A percentile compares a stretch with the other conserved stretches of the same genome.
These are phyloP conservation scores for Scaptomyza cyrtandrae DNA, from an alignment of 2,888 invertebrate genomes.

Conservation along the genomic window DNA sequence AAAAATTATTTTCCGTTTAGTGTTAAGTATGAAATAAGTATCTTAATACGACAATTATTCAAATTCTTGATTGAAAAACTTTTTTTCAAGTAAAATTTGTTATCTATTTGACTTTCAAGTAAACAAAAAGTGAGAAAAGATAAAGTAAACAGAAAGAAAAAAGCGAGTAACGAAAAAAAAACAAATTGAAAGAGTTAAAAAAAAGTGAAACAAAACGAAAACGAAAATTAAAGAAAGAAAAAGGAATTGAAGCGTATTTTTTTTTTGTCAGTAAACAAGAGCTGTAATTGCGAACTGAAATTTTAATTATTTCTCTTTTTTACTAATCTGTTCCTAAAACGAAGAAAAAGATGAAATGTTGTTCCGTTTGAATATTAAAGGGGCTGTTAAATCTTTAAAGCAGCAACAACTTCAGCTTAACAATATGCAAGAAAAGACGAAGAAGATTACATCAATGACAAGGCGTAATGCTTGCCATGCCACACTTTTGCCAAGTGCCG, in stretches of 20 bases:
- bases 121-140: background rate
- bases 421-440: slow-evolving; percentile 18
- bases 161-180: background rate
- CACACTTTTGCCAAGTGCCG: slow-evolving; percentile 8
- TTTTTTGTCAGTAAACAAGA: background rate
- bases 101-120: background rate
- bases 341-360: too few species aligned
- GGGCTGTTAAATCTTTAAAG: slow-evolving; percentile 32
- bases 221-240: background rate
- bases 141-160: background rate
- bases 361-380: slow-evolving; percentile 17
- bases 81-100: too few species aligned
- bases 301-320: background rate
- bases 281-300: slow-evolving; percentile 1
- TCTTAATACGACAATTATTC: background rate
- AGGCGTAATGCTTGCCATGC: slow-evolving; percentile 46
- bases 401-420: slow-evolving; percentile 29
- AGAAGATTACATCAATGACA: slow-evolving; percentile 48
- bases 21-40: background rate
- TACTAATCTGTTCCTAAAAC: too few species aligned
- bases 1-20: too few species aligned
- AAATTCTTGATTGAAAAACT: background rate
- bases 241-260: slow-evolving; percentile 2
- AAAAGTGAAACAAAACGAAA: background rate
- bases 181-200: background rate